These are phyloP conservation scores for Heterocephalus glaber DNA, from an alignment of 2,113 vertebrate species.

Conservation along the genomic window DNA sequence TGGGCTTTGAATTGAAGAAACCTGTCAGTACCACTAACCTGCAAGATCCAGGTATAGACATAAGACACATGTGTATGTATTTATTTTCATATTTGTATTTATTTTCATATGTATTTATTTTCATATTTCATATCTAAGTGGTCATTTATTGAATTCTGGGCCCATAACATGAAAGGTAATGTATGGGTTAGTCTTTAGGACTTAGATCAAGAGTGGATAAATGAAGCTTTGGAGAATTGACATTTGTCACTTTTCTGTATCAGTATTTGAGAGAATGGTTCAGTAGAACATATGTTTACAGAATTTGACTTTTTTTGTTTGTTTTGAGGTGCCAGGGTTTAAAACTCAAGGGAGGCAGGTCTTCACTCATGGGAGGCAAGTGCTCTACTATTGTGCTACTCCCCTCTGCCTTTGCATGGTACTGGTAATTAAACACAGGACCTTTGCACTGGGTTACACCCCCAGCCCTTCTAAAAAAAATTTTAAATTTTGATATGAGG, in stretches of 20 bases:
- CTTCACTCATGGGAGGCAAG: background rate
- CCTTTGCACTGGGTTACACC: background rate
- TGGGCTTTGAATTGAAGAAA: slow-evolving; percentile 98
- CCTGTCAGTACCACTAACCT: slow-evolving; percentile 95
- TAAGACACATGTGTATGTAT: background rate
- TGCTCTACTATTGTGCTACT: background rate
- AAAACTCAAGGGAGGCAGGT: background rate
- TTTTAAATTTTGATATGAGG: background rate
- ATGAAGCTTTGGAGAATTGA: background rate
- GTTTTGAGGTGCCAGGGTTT: background rate
- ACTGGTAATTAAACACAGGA: background rate
- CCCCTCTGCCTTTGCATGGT: background rate
- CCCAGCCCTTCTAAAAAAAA: background rate
- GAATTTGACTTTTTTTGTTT: slow-evolving; percentile 29
- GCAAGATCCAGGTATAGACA: slow-evolving; percentile 93
- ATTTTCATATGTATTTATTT: background rate
- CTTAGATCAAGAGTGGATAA: background rate
- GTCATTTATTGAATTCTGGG: background rate
- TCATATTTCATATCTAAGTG: background rate
- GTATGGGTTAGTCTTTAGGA: background rate
- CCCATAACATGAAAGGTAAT: background rate
- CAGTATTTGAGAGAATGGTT: background rate
- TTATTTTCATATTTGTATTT: background rate
- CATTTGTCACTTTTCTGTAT: background rate
- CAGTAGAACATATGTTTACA: background rate